Conservation (phyloP, 1,140 invertebrate species). For the Ectropis grisescens region DNA sequence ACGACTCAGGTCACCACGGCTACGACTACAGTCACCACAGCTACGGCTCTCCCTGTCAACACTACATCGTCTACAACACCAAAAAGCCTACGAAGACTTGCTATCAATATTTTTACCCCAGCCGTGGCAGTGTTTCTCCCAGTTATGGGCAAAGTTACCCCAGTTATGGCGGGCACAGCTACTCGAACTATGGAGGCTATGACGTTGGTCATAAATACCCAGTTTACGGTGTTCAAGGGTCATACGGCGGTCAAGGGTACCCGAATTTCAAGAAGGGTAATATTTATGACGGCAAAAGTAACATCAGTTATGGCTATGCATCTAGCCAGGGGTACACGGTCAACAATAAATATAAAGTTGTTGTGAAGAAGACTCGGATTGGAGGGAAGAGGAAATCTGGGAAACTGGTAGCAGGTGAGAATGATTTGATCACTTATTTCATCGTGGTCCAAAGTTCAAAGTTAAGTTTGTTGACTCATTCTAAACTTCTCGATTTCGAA, state of each 20-base stretch:
- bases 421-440: too few relatives aligned
- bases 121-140: too few relatives aligned
- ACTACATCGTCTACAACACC: not conserved
- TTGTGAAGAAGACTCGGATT: constrained; percentile 28
- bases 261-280: not conserved
- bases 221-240: constrained; percentile 5
- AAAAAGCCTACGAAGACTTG: constrained; percentile 24
- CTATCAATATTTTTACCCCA: constrained; percentile 16
- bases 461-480: too few relatives aligned
- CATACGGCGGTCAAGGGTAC: too few relatives aligned
- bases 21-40: not conserved
- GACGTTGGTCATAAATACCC: too few relatives aligned
- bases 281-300: not conserved
- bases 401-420: too few relatives aligned
- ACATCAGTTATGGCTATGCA: constrained; percentile 15
- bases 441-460: too few relatives aligned
- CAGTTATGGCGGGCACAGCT: constrained; percentile 5
- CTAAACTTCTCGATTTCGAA: too few relatives aligned
- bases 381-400: constrained; percentile 22
- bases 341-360: constrained; percentile 38
- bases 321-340: constrained; percentile 31
- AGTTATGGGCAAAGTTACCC: too few relatives aligned
- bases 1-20: constrained; percentile 1
- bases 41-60: not conserved
- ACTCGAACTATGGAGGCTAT: constrained; percentile 2